Conservation (phyloP, 1,140 invertebrate genomes). For the Hylaeus volcanicus region DNA sequence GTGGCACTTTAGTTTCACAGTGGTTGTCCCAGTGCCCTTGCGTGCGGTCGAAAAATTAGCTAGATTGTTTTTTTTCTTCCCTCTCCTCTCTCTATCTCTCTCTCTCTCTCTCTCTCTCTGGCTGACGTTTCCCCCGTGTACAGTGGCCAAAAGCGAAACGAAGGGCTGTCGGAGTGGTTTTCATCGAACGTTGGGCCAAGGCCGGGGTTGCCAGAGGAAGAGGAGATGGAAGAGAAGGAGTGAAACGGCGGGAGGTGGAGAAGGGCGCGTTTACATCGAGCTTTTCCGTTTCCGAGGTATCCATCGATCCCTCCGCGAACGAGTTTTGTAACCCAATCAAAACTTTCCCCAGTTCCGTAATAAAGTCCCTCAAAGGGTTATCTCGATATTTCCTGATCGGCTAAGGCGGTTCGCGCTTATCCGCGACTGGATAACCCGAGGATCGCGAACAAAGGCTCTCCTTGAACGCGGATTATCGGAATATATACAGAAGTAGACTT, state of each 20-base stretch:
- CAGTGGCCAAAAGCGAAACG: constrained; percentile 42
- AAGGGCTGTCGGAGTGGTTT: constrained; percentile 40
- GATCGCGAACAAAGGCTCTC: background rate
- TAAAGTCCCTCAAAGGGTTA: constrained; percentile 42
- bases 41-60: constrained; percentile 67
- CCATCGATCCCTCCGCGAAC: constrained; percentile 61
- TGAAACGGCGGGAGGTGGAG: background rate
- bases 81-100: constrained; percentile 49
- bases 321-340: constrained; percentile 65
- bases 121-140: background rate
- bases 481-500: background rate
- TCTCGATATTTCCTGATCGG: constrained; percentile 35
- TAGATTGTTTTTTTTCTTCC: constrained; percentile 65
- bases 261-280: constrained; percentile 57
- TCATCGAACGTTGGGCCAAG: constrained; percentile 53
- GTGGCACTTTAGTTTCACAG: constrained; percentile 59
- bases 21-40: constrained; percentile 70
- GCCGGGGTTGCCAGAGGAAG: constrained; percentile 25
- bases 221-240: background rate
- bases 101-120: constrained; percentile 31
- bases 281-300: constrained; percentile 64
- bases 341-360: constrained; percentile 55
- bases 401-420: constrained; percentile 4
- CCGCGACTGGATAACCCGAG: background rate
- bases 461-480: background rate